Evolutionary conservation across 2,888 invertebrate species (phyloP), one percentile per base, ranked within the genome.

Genomic region (Drosophila histrio): DNA sequence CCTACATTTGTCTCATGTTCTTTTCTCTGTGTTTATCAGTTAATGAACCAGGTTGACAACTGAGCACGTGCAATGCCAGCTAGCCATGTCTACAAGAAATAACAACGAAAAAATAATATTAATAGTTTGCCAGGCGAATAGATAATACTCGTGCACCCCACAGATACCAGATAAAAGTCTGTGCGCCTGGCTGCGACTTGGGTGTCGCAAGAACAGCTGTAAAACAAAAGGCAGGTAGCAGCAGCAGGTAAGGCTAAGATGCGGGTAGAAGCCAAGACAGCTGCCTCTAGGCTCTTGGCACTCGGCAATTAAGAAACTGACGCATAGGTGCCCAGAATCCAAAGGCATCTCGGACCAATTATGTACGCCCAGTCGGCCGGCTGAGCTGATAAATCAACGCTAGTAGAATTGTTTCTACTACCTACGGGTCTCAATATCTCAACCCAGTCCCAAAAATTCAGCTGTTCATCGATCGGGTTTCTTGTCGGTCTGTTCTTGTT

Each of bases 171-270:
- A 72, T 79, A 76, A 53, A 68, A 61, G n/a, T 11, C 28, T 36
- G 44, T 52, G 36, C 26, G 38, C 38, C 47, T 36, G 24, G 36
- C 59, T 60, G 63, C 64, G 69, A 61, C 72, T 63, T 76, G 83
- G 78, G 83, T 82, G 82, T 78, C 64, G 86, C 77, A 85, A 82
- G 54, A 63, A 58, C 67, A 63, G 67, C 66, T 62, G 52, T 56
- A 71, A 73, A 49, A 71, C 64, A 78, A 72, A 65, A 69, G 62
- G 60, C 72, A 73, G 77, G 83, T 61, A 80, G 63, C 38, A 38
- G n/a, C 52, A 59, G 72, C 79, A 83, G 80, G 86, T 79, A 79
- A 75, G 47, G 28, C 65, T 46, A 64, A 65, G 60, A 72, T 69
- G 65, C 72, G 69, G 65, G 81, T 41, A 44, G 41, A 17, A 56